These are phyloP conservation scores for Hypsopygia costalis DNA, from an alignment of 2,888 invertebrate species.

Conservation along the genomic window DNA sequence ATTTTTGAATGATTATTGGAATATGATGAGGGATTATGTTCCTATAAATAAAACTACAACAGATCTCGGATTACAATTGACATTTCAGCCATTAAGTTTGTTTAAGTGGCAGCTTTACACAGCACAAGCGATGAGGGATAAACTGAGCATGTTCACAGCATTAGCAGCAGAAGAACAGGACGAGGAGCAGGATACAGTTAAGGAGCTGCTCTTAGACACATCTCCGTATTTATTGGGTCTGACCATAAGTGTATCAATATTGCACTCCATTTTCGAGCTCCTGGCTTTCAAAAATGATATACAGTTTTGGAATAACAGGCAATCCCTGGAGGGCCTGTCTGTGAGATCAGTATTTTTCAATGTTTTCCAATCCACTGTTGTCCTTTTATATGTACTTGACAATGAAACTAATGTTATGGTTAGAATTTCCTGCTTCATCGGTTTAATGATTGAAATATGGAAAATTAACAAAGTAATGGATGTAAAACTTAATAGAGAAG, in stretches of 20 bases:
- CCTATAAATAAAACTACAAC: conserved; percentile 93
- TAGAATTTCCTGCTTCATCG: conserved; percentile 95
- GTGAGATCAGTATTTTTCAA: conserved; percentile 99
- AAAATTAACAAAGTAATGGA: conserved; percentile 97
- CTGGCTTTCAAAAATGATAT: conserved; percentile 99
- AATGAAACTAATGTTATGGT: conserved; percentile 99
- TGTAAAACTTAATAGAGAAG: conserved; percentile 87
- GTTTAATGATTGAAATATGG: conserved; percentile 98
- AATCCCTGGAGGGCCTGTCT: conserved; percentile 97
- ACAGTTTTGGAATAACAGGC: conserved; percentile 99
- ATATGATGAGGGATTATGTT: conserved; percentile 95
- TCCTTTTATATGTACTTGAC: conserved; percentile 97
- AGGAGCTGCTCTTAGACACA: conserved; percentile 97
- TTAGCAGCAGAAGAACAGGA: conserved; percentile 88
- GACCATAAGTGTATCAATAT: conserved; percentile 94
- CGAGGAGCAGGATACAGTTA: conserved; percentile 93
- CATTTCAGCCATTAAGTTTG: conserved; percentile 94
- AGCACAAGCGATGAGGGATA: conserved; percentile 95
- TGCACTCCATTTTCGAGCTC: conserved; percentile 98
- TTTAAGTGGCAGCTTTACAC: conserved; percentile 99
- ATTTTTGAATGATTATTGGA: conserved; percentile 99
- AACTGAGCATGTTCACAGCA: conserved; percentile 87
- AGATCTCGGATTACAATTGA: conserved; percentile 84
- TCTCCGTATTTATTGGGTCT: conserved; percentile 96
- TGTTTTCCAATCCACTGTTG: conserved; percentile 97